phyloP scores from a whole-genome alignment of 2,797 vertebrate genomes.

The Clarias pachynema region DNA sequence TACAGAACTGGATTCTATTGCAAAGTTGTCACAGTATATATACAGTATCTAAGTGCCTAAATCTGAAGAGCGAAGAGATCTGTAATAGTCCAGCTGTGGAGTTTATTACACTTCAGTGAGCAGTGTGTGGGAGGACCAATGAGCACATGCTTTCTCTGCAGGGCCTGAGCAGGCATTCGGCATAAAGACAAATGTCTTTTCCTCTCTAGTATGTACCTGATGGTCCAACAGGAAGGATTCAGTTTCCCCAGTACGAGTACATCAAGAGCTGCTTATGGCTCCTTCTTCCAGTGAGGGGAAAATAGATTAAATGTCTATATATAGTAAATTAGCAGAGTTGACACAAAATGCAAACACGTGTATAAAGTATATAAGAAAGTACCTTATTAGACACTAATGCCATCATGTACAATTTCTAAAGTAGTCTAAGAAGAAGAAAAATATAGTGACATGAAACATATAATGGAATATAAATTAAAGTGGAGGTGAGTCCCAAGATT shows the following conservation, averaged over 20 bases:
- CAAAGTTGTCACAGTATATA: background rate
- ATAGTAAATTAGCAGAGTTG: too few relatives aligned
- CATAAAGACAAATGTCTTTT: background rate
- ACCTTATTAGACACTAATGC: too few relatives aligned
- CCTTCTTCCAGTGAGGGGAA: background rate
- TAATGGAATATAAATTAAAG: too few relatives aligned
- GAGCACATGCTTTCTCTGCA: constrained; percentile 2
- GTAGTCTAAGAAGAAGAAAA: too few relatives aligned
- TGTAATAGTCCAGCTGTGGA: constrained; percentile 3
- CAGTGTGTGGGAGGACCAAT: background rate
- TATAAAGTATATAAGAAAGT: too few relatives aligned
- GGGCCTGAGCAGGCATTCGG: background rate
- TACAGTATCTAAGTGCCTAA: too few relatives aligned
- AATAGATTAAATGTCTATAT: background rate
- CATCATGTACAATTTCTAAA: too few relatives aligned
- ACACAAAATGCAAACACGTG: background rate
- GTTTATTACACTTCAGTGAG: background rate
- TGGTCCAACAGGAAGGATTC: background rate
- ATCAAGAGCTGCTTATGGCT: background rate
- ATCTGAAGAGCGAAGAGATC: background rate
- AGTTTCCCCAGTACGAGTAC: background rate
- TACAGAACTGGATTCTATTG: too few relatives aligned
- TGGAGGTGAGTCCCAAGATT: too few relatives aligned
- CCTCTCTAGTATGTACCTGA: background rate
- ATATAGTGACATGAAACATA: too few relatives aligned